Evolutionary conservation across 1,140 invertebrate species (phyloP), one percentile per base, ranked within the genome.

Genomic region (Steinernema feltiae): DNA sequence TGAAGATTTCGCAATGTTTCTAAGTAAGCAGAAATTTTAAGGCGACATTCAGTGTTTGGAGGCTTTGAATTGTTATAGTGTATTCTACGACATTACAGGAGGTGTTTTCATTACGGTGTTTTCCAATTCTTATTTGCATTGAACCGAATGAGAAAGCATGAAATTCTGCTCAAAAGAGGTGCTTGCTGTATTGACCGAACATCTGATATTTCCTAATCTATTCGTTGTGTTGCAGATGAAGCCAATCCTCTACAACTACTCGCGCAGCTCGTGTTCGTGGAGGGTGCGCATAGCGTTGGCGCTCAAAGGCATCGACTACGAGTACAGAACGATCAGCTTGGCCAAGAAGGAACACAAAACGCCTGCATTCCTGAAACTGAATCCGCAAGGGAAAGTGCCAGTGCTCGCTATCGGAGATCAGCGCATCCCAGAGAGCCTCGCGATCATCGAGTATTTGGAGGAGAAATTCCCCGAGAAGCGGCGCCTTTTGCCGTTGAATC

Each of bases 371-470:
- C 89, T 91, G 76, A 91, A 93, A 84, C 88, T 95, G 7, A 97
- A 97, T 88, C 94, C 95, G 0, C 93, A 94, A 92, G 92, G 92
- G 83, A 93, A 95, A 86, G 93, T 98, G 0, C 95, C 95, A 69
- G 91, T 93, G 1, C 88, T 97, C 32, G 90, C 92, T 81, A 93
- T 95, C 81, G 91, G 93, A 90, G 92, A 92, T 70, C 90, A 92
- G 79, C 92, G 91, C 15, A 86, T 96, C 48, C 91, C 93, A 80
- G 94, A 97, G 88, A 96, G 94, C 73, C 86, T 96, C 48, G 93
- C 93, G 82, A 97, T 98, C 75, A 91, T 98, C 89, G 93, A 97
- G 87, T 97, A 95, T 88, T 88, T 98, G 82, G 94, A 98, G 88
- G 95, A 97, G 87, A 92, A 91, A 0, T 90, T 92, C 84, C 93